A percentile compares a stretch with the other conserved stretches of the same genome.
phyloP scores from a whole-genome alignment of 2,113 vertebrate species.

The Coptodon rendalli region DNA sequence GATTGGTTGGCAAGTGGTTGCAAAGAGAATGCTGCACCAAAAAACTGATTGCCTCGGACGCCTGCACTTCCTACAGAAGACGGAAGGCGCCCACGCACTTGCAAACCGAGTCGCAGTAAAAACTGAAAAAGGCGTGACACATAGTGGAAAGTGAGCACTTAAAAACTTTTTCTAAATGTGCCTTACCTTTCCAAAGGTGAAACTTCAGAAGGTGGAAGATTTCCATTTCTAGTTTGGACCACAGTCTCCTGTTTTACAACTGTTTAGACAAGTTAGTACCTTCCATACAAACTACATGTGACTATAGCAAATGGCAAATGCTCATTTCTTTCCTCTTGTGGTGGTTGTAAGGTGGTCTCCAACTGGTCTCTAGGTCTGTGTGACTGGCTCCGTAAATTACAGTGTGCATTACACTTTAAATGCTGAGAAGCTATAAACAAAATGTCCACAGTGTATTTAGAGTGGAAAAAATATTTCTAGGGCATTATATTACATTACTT shows the following conservation, averaged over 20 bases:
- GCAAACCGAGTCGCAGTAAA: not conserved
- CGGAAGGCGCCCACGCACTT: fast-evolving
- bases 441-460: not conserved
- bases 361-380: not conserved
- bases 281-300: not conserved
- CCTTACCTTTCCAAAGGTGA: not conserved
- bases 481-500: not conserved
- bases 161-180: fast-evolving
- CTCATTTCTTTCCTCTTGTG: not conserved
- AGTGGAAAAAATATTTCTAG: not conserved
- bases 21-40: not conserved
- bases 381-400: not conserved
- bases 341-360: not conserved
- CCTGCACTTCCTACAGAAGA: not conserved
- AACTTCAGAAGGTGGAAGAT: not conserved
- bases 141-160: not conserved
- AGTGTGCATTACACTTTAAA: not conserved
- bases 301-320: not conserved
- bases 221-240: not conserved
- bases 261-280: not conserved
- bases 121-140: not conserved
- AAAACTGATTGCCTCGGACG: fast-evolving
- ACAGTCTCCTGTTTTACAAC: not conserved
- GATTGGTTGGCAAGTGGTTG: not conserved
- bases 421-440: not conserved